Conservation (phyloP, 1,140 invertebrate genomes). For the Drosophila micromelanica region DNA sequence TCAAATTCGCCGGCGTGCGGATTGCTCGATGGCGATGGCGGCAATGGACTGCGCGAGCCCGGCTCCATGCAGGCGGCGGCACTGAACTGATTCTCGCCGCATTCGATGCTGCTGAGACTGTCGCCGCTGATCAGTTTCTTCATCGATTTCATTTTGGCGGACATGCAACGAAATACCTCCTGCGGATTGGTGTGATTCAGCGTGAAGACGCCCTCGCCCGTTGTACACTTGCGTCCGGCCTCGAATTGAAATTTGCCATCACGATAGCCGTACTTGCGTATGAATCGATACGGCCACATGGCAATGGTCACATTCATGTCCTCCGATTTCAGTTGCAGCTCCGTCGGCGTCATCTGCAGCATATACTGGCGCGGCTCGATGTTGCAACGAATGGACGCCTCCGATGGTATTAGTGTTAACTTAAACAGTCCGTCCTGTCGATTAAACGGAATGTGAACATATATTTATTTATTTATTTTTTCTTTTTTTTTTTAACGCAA, state of each 20-base stretch:
- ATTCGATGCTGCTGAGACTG: constrained; percentile 87
- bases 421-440: constrained; percentile 89
- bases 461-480: too few relatives aligned
- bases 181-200: constrained; percentile 91
- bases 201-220: constrained; percentile 93
- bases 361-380: constrained; percentile 90
- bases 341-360: constrained; percentile 89
- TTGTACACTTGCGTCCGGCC: constrained; percentile 94
- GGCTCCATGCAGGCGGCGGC: constrained; percentile 87
- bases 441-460: neutral
- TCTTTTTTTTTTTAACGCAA: too few relatives aligned
- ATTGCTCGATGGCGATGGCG: constrained; percentile 63
- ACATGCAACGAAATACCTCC: constrained; percentile 91
- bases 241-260: constrained; percentile 94
- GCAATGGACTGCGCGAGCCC: constrained; percentile 59
- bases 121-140: constrained; percentile 91
- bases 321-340: constrained; percentile 90
- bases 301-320: constrained; percentile 87
- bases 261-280: constrained; percentile 92
- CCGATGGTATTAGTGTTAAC: constrained; percentile 91
- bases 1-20: constrained; percentile 74
- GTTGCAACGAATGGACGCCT: constrained; percentile 90
- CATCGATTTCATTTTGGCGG: constrained; percentile 93
- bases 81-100: constrained; percentile 90
- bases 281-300: constrained; percentile 95